Percentiles rank a stretch among this genome's conserved stretches.
Conservation (phyloP, 2,113 vertebrate genomes). For the Lota lota region DNA sequence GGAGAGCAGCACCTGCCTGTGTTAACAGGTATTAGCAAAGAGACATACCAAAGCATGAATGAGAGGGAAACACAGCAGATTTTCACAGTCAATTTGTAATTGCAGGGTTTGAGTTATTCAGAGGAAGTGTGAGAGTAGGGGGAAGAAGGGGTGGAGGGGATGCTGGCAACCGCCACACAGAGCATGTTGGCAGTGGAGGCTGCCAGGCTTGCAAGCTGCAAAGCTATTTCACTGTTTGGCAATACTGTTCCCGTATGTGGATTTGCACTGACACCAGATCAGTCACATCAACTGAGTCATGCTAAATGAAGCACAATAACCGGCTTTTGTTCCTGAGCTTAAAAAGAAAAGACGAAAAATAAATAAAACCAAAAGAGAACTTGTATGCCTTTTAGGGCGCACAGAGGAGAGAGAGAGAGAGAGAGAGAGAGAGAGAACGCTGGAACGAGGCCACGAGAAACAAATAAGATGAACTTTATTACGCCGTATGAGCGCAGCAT, state of each 20-base stretch:
- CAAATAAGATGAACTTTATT: conserved; percentile 52
- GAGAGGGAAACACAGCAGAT: conserved; percentile 60
- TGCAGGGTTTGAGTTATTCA: conserved; percentile 28
- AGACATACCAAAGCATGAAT: conserved; percentile 69
- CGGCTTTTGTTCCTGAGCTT: conserved; percentile 67
- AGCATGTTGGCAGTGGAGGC: conserved; percentile 61
- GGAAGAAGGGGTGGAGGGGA: conserved; percentile 25
- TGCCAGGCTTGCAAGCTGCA: conserved; percentile 62
- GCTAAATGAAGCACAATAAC: conserved; percentile 71
- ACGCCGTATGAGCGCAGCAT: conserved; percentile 48
- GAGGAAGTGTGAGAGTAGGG: neutral
- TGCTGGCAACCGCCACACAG: conserved; percentile 64
- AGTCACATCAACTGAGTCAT: conserved; percentile 71
- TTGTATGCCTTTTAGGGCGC: conserved; percentile 46
- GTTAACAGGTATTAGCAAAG: conserved; percentile 67
- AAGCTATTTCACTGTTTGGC: conserved; percentile 73
- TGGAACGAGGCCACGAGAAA: conserved; percentile 35
- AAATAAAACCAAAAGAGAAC: conserved; percentile 15
- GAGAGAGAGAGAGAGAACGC: conserved; percentile 1
- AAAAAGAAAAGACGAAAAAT: conserved; percentile 15
- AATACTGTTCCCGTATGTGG: conserved; percentile 70
- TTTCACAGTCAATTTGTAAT: conserved; percentile 75
- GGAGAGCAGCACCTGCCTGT: conserved; percentile 57
- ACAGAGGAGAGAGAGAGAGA: conserved; percentile 28
- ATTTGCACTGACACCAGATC: conserved; percentile 70